A percentile compares a stretch with the other conserved stretches of the same genome.
Evolutionary conservation across 2,113 vertebrate genomes (phyloP).

Genomic region (Australoheros scitulus): DNA sequence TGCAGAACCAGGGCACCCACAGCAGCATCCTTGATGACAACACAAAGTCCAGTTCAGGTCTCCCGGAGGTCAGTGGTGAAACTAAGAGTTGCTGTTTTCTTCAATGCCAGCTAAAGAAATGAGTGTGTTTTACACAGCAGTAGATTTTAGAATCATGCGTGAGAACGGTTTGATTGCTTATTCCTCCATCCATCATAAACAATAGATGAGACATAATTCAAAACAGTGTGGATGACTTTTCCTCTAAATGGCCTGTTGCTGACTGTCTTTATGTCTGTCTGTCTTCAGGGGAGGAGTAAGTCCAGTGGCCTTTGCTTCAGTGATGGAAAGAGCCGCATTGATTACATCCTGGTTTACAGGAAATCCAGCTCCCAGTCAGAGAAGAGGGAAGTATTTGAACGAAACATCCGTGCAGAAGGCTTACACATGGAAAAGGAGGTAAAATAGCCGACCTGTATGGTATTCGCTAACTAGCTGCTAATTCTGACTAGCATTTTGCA

Average conservation of each 20-base stretch:
- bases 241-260: not conserved
- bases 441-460: not conserved
- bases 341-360: slow-evolving; percentile 93
- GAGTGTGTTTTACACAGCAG: not conserved
- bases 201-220: not conserved
- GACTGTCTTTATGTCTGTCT: not conserved
- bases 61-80: slow-evolving; percentile 82
- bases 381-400: slow-evolving; percentile 93
- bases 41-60: slow-evolving; percentile 81
- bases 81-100: not conserved
- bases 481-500: not conserved
- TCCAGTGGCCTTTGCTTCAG: slow-evolving; percentile 88
- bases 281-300: slow-evolving; percentile 83
- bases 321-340: slow-evolving; percentile 89
- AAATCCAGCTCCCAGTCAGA: slow-evolving; percentile 88
- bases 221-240: not conserved
- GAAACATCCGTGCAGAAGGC: slow-evolving; percentile 93
- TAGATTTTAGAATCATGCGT: not conserved
- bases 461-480: not conserved
- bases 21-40: slow-evolving; percentile 88
- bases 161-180: not conserved
- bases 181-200: not conserved
- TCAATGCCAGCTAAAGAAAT: not conserved
- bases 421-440: slow-evolving; percentile 93
- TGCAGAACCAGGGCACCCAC: slow-evolving; percentile 86